These are phyloP conservation scores for Nannoperca obscura DNA, from an alignment of 2,797 vertebrate genomes.

Conservation along the genomic window DNA sequence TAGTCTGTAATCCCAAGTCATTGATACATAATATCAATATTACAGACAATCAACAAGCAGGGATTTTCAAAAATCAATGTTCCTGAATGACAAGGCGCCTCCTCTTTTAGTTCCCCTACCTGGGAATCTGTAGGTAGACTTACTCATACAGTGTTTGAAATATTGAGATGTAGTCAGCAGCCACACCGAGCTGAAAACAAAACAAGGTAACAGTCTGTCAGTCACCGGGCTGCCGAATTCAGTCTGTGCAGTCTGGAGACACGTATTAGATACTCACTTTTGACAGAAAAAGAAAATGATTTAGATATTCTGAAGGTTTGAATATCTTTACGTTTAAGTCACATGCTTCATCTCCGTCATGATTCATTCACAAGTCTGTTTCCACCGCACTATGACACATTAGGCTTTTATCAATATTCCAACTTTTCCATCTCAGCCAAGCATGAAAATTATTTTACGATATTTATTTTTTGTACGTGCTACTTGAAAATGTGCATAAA, in stretches of 20 bases:
- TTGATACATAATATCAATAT: neutral
- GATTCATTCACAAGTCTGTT: no score
- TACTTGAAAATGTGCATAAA: no score
- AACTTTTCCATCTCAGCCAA: no score
- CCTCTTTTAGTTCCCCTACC: slow-evolving; percentile 4
- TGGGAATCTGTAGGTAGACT: slow-evolving; percentile 9
- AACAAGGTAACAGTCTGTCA: slow-evolving; percentile 26
- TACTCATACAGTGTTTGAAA: slow-evolving; percentile 26
- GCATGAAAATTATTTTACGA: no score
- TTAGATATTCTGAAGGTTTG: neutral
- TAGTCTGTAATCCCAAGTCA: neutral
- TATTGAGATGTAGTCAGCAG: slow-evolving; percentile 31
- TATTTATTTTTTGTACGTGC: no score
- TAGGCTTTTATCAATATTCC: no score
- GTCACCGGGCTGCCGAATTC: slow-evolving; percentile 14
- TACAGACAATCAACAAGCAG: neutral
- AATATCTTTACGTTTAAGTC: neutral
- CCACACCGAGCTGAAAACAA: slow-evolving; percentile 7
- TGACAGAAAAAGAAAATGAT: neutral
- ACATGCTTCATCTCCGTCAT: no score
- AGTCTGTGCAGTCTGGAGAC: slow-evolving; percentile 1
- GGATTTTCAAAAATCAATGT: neutral
- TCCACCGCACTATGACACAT: no score
- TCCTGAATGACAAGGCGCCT: slow-evolving; percentile 1
- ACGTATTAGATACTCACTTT: neutral